phyloP scores from a whole-genome alignment of 1,140 invertebrate genomes.

The Cotesia vestalis region DNA sequence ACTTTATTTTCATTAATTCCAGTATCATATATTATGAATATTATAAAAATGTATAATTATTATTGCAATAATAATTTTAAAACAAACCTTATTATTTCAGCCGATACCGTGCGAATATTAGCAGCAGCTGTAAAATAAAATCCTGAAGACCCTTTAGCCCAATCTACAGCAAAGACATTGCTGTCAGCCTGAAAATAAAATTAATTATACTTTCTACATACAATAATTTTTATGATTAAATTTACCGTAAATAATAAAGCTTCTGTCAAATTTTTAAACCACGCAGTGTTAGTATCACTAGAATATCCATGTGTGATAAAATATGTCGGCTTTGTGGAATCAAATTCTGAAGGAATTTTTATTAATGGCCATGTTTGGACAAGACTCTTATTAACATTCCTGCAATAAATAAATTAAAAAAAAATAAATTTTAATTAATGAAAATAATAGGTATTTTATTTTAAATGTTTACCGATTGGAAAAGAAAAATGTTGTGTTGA shows the following conservation, averaged over 20 bases:
- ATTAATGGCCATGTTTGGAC: conserved; percentile 44
- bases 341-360: conserved; percentile 29
- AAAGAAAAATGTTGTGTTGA: conserved; percentile 44
- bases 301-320: conserved; percentile 46
- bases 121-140: conserved; percentile 57
- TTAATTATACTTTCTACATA: not conserved
- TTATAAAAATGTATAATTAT: not conserved
- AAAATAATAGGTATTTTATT: too few species aligned
- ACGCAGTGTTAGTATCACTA: conserved; percentile 37
- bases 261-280: conserved; percentile 45
- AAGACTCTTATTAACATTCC: conserved; percentile 11
- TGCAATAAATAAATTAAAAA: not conserved
- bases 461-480: conserved; percentile 37
- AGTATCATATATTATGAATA: too few species aligned
- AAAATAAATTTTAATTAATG: not conserved
- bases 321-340: conserved; percentile 42
- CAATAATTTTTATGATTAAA: not conserved
- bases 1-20: too few species aligned
- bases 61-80: not conserved
- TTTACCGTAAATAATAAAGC: conserved; percentile 45
- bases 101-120: conserved; percentile 59
- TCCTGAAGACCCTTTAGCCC: conserved; percentile 52
- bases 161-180: conserved; percentile 59
- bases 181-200: conserved; percentile 46
- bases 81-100: conserved; percentile 50